These are phyloP conservation scores for Smithornis capensis DNA, from an alignment of 2,113 vertebrate species.

Conservation along the genomic window DNA sequence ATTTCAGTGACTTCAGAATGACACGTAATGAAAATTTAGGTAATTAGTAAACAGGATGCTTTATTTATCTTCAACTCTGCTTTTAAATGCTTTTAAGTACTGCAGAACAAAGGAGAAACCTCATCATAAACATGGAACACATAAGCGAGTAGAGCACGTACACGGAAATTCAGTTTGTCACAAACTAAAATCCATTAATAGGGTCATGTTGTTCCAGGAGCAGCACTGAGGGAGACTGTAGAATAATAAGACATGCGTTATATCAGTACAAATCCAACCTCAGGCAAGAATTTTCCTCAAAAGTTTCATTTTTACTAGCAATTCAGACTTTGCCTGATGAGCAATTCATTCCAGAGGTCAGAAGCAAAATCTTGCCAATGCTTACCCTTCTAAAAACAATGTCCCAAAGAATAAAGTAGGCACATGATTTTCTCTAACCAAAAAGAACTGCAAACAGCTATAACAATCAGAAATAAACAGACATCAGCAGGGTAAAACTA, in stretches of 20 bases:
- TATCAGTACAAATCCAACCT: slow-evolving; percentile 8
- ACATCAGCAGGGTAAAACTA: not conserved
- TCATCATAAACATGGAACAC: not conserved
- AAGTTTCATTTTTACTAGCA: slow-evolving; percentile 1
- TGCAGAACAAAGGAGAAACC: not conserved
- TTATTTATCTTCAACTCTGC: slow-evolving; percentile 6
- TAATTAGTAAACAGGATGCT: slow-evolving; percentile 28
- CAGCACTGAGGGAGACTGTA: not conserved
- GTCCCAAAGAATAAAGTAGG: not conserved
- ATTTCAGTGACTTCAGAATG: not conserved
- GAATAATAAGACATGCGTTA: not conserved
- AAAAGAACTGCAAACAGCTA: not conserved
- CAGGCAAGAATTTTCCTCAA: not conserved
- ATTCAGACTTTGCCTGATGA: not conserved
- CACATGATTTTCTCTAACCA: not conserved
- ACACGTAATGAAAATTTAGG: not conserved
- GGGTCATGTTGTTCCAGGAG: not conserved
- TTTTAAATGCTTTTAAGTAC: not conserved
- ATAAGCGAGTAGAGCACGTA: not conserved
- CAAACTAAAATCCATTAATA: not conserved
- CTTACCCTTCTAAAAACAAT: not conserved
- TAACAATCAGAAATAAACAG: not conserved
- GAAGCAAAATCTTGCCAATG: not conserved
- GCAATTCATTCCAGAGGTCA: not conserved
- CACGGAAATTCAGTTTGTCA: not conserved